Evolutionary conservation across 2,797 vertebrate species (phyloP).

Genomic region (Sebastes diaconus): DNA sequence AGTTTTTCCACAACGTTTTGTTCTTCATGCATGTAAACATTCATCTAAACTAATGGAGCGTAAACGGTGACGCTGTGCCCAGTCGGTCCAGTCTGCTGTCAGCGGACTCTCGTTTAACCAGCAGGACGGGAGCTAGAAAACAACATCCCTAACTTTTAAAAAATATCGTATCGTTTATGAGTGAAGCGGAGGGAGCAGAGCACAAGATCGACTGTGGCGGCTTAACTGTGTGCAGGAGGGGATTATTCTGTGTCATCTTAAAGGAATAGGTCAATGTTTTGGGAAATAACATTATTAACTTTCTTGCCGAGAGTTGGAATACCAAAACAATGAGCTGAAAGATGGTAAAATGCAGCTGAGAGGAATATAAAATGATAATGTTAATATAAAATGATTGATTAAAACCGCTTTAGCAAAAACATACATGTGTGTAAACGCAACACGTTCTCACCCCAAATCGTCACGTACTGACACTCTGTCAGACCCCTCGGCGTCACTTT

Average conservation of each 20-base stretch:
- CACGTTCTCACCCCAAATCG: too few species aligned
- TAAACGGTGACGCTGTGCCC: slow-evolving; percentile 45
- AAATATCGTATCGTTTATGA: background rate
- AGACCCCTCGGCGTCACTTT: too few species aligned
- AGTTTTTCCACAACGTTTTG: slow-evolving; percentile 25
- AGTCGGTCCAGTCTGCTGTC: background rate
- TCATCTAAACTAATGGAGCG: slow-evolving; percentile 56
- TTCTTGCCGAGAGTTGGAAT: background rate
- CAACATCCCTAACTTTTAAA: background rate
- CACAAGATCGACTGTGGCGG: background rate
- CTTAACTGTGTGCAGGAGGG: background rate
- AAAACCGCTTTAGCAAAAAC: background rate
- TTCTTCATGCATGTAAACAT: slow-evolving; percentile 73
- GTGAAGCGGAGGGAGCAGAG: slow-evolving; percentile 24
- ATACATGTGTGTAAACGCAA: background rate
- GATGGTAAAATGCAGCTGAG: background rate
- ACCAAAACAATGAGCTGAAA: background rate
- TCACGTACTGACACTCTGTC: too few species aligned
- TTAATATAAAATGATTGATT: background rate
- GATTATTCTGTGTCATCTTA: background rate
- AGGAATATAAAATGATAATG: background rate
- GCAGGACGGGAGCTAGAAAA: slow-evolving; percentile 9
- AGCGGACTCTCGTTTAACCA: background rate
- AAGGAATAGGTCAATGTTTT: background rate
- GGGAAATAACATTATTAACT: background rate